Conservation (phyloP, 2,797 vertebrate genomes). For the Leptodactylus fallax region DNA sequence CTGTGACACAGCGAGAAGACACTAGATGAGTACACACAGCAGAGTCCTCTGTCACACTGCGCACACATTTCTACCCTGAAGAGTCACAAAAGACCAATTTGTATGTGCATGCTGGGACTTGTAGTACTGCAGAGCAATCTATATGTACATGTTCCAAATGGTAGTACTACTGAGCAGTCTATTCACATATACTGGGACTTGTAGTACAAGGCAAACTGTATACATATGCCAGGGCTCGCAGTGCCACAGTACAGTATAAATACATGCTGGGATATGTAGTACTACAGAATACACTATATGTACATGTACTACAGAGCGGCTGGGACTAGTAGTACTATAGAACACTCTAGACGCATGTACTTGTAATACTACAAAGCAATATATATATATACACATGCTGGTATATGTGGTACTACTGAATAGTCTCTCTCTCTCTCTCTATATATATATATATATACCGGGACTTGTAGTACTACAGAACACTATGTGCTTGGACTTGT, state of each 20-base stretch:
- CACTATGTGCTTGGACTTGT: neutral
- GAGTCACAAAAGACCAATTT: too few relatives aligned
- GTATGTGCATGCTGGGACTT: neutral
- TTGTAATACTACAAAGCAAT: neutral
- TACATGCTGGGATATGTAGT: neutral
- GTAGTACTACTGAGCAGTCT: neutral
- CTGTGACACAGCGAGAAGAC: constrained; percentile 13
- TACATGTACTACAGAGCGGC: too few relatives aligned
- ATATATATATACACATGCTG: neutral
- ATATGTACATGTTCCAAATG: neutral
- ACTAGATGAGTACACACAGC: neutral
- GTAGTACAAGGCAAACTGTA: neutral
- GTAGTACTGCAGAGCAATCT: neutral
- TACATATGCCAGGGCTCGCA: neutral
- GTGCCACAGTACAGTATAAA: neutral
- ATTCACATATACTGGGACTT: neutral
- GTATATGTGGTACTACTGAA: neutral
- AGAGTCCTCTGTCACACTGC: neutral
- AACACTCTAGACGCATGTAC: neutral
- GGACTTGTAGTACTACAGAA: neutral
- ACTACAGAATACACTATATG: neutral
- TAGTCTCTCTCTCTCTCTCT: neutral
- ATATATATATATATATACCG: neutral
- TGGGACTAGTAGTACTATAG: neutral
- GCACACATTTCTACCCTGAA: too few relatives aligned